Base-by-base conservation (phyloP, 2,888 invertebrate species). In the Sisyra terminalis region DNA sequence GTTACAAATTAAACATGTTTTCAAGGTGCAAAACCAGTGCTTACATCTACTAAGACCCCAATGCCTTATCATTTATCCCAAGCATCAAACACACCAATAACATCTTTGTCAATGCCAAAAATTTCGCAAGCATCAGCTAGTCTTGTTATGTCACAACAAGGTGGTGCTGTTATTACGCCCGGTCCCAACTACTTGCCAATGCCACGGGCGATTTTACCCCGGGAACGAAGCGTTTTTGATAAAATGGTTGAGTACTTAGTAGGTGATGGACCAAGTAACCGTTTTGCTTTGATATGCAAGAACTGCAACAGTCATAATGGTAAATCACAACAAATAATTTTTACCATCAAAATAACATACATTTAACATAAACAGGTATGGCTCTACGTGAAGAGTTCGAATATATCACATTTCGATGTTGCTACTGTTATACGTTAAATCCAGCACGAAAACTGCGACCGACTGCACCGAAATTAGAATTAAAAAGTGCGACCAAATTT, bases 271-370 rank as follows among this genome's bases (percentile, higher is more conserved):
- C 94, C 96, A 16, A 78, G 78, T 46, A 87, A 92, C 62, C 77
- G 96, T 52, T 97, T 84, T 67, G 98, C 97, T 14, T 74, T 98
- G 48, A 90, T 98, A 54, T 98, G 98, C 61, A 71, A 71, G 31
- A 74, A 82, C 49, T 98, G 98, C 59, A 76, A 71, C 50, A 78
- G 83, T 11, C 98, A 98, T 59, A 98, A 98, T 62, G 98, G 98
- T 71, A 64, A 60, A 60, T 52, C 16, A 10, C 37, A 24, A 5
- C 3, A 14, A 41, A 83, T 77, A 78, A 79, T 2, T 59, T 80
- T 9, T 71, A 70, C 50, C 79, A 81, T 55, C 80, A 82, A 53
- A 81, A 76, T 59, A 74, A 76, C 52, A 76, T 67, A 54, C 62
- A 76, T 40, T 9, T 9, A 29, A 29, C 7, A 29, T 8, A 29